Evolutionary conservation across 2,888 invertebrate genomes (phyloP).

Genomic region (Drosophila nr. perissopoda): DNA sequence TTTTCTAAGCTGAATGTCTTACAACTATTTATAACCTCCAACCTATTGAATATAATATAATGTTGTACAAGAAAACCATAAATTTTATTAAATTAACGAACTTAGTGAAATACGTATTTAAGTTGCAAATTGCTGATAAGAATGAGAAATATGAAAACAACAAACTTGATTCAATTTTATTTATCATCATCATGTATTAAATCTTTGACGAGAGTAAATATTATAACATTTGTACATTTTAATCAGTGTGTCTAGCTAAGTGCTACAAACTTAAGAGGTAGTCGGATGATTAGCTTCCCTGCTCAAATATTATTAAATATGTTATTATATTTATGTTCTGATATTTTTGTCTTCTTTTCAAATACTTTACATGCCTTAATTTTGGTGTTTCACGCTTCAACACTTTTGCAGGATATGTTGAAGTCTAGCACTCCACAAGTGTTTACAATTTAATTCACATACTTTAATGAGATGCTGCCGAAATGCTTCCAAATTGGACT

Average conservation of each 20-base stretch:
- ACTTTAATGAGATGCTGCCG: slow-evolving; percentile 16
- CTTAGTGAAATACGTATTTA: too few relatives aligned
- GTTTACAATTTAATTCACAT: background rate
- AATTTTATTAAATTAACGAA: too few relatives aligned
- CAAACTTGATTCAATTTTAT: background rate
- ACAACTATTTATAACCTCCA: background rate
- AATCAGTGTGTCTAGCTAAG: background rate
- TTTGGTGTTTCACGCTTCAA: background rate
- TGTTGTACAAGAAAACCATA: too few relatives aligned
- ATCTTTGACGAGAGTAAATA: background rate
- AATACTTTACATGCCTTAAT: background rate
- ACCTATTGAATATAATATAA: background rate
- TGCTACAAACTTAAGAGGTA: background rate
- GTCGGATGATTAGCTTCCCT: background rate
- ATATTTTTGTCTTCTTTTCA: background rate
- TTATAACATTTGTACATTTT: background rate
- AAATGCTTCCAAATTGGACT: background rate
- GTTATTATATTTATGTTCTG: background rate
- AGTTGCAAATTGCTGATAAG: too few relatives aligned
- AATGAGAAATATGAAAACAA: too few relatives aligned
- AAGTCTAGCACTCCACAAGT: background rate
- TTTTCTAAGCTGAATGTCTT: background rate
- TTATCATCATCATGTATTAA: background rate
- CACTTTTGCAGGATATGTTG: slow-evolving; percentile 2
- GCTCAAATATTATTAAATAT: background rate